A percentile compares a stretch with the other conserved stretches of the same genome.
These are phyloP conservation scores for Eciton burchellii DNA, from an alignment of 1,140 invertebrate genomes.

Conservation along the genomic window DNA sequence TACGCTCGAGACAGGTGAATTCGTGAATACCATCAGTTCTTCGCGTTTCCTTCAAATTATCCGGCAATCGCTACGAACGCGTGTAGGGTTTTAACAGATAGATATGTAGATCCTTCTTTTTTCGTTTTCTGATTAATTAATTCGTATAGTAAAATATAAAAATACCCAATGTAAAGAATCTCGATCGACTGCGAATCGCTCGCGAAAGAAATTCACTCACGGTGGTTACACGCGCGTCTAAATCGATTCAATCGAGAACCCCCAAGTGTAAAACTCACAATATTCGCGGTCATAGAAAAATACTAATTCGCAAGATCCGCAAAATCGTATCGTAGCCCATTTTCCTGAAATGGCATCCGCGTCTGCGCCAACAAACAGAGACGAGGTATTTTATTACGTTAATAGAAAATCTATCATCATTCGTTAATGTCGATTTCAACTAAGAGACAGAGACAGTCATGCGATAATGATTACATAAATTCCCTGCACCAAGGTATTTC, in stretches of 20 bases:
- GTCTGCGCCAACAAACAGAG: conserved; percentile 5
- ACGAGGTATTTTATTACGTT: conserved; percentile 8
- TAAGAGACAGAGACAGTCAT: conserved; percentile 4
- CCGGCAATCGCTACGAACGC: conserved; percentile 2
- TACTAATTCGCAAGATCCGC: conserved; percentile 31
- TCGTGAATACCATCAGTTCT: conserved; percentile 27
- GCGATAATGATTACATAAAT: neutral
- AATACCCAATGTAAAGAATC: conserved; percentile 7
- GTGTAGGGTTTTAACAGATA: conserved; percentile 35
- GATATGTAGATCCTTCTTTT: conserved; percentile 46
- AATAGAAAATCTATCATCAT: conserved; percentile 37
- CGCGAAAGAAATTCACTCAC: conserved; percentile 10
- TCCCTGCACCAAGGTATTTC: too few relatives aligned
- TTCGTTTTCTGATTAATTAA: conserved; percentile 22
- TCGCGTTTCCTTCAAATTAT: conserved; percentile 46
- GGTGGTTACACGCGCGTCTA: neutral
- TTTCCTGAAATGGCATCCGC: neutral
- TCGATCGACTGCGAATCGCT: neutral
- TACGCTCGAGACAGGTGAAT: conserved; percentile 27
- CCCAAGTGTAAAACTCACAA: conserved; percentile 26
- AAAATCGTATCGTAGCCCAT: neutral
- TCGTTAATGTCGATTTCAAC: conserved; percentile 9
- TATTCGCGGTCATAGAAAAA: conserved; percentile 36
- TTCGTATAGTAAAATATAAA: neutral
- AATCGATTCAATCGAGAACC: conserved; percentile 13